Evolutionary conservation across 2,797 vertebrate genomes (phyloP), one percentile per base, ranked within the genome.

Genomic region (Gymnothorax reevesii): DNA sequence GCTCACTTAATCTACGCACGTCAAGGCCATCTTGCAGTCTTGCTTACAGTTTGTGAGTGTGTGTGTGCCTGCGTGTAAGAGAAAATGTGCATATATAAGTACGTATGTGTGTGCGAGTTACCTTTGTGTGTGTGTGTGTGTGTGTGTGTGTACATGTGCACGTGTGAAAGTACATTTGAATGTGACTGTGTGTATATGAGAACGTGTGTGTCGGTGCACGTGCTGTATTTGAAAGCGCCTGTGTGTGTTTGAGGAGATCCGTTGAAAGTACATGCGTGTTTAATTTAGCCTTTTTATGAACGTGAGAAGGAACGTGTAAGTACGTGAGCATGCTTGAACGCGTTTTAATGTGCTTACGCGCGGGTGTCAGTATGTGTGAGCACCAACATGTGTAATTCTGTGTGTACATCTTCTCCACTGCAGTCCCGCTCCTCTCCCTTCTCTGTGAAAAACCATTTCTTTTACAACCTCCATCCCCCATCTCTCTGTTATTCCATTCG

Each of bases 1-100:
- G 17, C 90, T 88, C 86, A 80, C 86, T 88, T 90, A 64, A 88
- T 88, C 85, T 88, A 64, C 73, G 87, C 60, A 62, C 69, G 82
- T 79, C 83, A 82, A 77, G 77, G 52, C 5, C 49, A 57, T 42
- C 6, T 42, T 71, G 57, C 69, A 27, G n/a, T 60, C 84, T 79
- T 42, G 17, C 33, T 22, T 55, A 33, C 73, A 54, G 79, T 71
- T 25, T 82, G 57, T 80, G 10, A 80, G 25, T 49, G 85, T 80
- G 57, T 85, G 54, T 57, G 84, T 57, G n/a, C n/a, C 22, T 33
- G n/a, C 27, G 57, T 60, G 55, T 62, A n/a, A 33, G 33, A 42
- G 33, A 42, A 42, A 42, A 42, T 84, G 60, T 25, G 83, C 22
- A 33, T 84, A 25, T 49, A 25, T 79, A 60, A 59, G 80, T 75